phyloP scores from a whole-genome alignment of 64 coral and sea anemone genomes.

The Dendrophyllia cribrosa region DNA sequence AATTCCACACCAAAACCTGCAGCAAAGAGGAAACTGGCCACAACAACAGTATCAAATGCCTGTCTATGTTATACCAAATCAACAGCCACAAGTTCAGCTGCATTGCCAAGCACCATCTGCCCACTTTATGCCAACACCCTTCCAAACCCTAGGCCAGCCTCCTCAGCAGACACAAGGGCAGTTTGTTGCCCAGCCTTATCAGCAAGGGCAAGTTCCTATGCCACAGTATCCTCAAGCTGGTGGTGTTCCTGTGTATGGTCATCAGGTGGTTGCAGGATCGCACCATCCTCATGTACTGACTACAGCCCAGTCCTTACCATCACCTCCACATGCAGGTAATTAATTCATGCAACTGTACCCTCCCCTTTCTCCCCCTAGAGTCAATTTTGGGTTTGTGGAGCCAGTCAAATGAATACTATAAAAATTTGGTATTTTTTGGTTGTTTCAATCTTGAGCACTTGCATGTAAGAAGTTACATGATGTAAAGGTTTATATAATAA shows the following conservation, averaged over 20 bases:
- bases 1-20: conserved; percentile 2
- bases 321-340: conserved; percentile 4
- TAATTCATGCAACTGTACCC: neutral
- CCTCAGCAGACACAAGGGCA: conserved; percentile 44
- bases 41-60: conserved; percentile 68
- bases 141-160: conserved; percentile 14
- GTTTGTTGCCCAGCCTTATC: conserved; percentile 50
- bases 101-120: conserved; percentile 68
- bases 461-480: too few species aligned
- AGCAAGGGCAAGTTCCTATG: conserved; percentile 42
- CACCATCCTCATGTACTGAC: neutral
- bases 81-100: conserved; percentile 22
- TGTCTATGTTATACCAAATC: conserved; percentile 15
- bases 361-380: too few species aligned
- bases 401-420: too few species aligned
- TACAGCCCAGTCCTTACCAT: conserved; percentile 13
- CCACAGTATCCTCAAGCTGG: conserved; percentile 17
- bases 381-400: too few species aligned
- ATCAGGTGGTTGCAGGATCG: conserved; percentile 25
- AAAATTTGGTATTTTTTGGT: too few species aligned
- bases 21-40: conserved; percentile 39
- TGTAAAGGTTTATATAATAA: too few species aligned
- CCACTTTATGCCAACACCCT: conserved; percentile 53
- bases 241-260: conserved; percentile 16
- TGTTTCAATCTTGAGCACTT: too few species aligned